Evolutionary conservation across 2,888 invertebrate species (phyloP).

Genomic region (Agonopterix alstromeriana): DNA sequence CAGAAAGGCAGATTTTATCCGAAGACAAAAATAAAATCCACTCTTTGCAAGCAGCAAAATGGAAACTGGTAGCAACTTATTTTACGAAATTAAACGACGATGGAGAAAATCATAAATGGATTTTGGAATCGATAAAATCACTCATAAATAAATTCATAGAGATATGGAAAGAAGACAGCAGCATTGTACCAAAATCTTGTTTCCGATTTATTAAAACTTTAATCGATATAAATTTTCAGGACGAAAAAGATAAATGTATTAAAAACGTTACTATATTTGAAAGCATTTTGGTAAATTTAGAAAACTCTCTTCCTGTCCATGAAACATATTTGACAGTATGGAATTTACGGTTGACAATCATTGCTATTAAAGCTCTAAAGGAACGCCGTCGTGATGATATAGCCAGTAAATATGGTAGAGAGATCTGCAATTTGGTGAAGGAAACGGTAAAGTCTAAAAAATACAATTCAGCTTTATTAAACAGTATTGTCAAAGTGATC

Average conservation of each 20-base stretch:
- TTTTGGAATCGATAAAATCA: slow-evolving; percentile 13
- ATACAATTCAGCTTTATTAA: too few species aligned
- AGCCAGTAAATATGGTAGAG: too few species aligned
- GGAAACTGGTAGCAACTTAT: slow-evolving; percentile 23
- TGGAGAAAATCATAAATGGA: slow-evolving; percentile 13
- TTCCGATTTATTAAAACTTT: slow-evolving; percentile 17
- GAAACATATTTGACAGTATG: slow-evolving; percentile 27
- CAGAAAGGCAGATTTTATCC: slow-evolving; percentile 11
- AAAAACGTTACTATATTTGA: slow-evolving; percentile 20
- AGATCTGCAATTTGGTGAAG: too few species aligned
- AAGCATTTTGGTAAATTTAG: slow-evolving; percentile 16
- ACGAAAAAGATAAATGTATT: not conserved
- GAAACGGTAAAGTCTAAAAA: too few species aligned
- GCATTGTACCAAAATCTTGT: slow-evolving; percentile 13
- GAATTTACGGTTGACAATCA: slow-evolving; percentile 22
- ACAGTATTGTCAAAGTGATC: too few species aligned
- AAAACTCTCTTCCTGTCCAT: slow-evolving; percentile 13
- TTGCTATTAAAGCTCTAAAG: slow-evolving; percentile 12
- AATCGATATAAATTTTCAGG: slow-evolving; percentile 6
- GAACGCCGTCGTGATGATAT: too few species aligned
- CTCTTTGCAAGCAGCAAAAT: slow-evolving; percentile 16
- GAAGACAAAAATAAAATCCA: not conserved
- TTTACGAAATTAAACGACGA: slow-evolving; percentile 6
- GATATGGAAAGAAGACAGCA: slow-evolving; percentile 15
- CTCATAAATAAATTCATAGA: slow-evolving; percentile 20